These are phyloP conservation scores for Catotricha subobsoleta DNA, from an alignment of 2,888 invertebrate genomes.

Conservation along the genomic window DNA sequence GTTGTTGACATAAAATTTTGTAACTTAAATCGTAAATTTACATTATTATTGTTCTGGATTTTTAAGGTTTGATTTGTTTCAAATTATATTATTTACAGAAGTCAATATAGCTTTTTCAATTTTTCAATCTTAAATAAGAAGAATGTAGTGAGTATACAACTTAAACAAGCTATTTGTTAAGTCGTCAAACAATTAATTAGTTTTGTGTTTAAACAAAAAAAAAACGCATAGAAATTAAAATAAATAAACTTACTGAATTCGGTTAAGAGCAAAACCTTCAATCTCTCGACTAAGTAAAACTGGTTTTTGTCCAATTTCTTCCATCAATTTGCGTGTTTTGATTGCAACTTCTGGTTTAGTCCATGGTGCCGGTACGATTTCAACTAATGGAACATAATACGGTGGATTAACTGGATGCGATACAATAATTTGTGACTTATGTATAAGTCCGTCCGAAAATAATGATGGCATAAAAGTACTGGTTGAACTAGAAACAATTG, in stretches of 20 bases:
- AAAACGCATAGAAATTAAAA: not conserved
- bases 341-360: conserved; percentile 59
- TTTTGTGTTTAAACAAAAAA: not conserved
- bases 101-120: too few species aligned
- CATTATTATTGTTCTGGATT: too few species aligned
- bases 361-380: conserved; percentile 89
- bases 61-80: too few species aligned
- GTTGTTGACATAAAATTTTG: too few species aligned
- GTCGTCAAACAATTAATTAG: too few species aligned
- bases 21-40: too few species aligned
- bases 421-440: conserved; percentile 46
- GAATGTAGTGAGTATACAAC: too few species aligned
- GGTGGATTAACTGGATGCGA: conserved; percentile 95
- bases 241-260: conserved; percentile 55
- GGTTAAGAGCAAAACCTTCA: conserved; percentile 82
- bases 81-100: too few species aligned
- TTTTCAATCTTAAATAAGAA: too few species aligned
- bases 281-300: conserved; percentile 73
- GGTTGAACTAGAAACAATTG: conserved; percentile 82
- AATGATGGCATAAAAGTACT: conserved; percentile 81
- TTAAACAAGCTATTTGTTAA: too few species aligned
- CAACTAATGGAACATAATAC: conserved; percentile 86
- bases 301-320: conserved; percentile 80
- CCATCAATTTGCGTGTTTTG: conserved; percentile 58
- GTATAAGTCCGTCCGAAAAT: conserved; percentile 62